Evolutionary conservation across 2,888 invertebrate species (phyloP), one percentile per base, ranked within the genome.

Genomic region (Drosophila anomalata): DNA sequence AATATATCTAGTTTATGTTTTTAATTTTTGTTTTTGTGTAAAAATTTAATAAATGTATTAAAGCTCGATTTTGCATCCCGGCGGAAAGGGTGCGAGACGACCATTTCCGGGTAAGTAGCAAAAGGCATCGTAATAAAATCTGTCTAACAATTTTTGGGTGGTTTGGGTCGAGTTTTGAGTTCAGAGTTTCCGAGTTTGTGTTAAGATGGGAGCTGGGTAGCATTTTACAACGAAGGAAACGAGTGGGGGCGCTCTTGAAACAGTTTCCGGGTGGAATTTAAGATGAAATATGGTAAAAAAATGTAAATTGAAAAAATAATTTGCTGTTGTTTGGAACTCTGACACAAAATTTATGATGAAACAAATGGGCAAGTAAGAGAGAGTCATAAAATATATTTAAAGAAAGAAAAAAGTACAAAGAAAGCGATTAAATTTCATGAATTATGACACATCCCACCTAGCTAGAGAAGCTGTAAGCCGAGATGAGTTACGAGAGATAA

Each of bases 91-190:
- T 65, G 71, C 68, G 77, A 69, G 77, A 69, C 87, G 33, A 53
- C 62, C 67, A 70, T 75, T 82, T 88, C 88, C 82, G 88, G 88
- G 87, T 83, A 82, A 77, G 84, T 83, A 72, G 70, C 76, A 77
- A 60, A 47, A 51, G 68, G 68, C 42, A 41, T 77, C 74, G 69
- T 83, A 75, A 86, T 79, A 83, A 86, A 88, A 82, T 86, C 87
- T 75, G 87, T 86, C 87, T 83, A 78, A 74, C 75, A 51, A 67
- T 59, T 29, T 69, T 69, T 73, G 53, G 52, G 73, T 54, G 20
- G 63, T 65, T 65, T 20, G 6, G 63, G 26, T 39, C 9, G 33
- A 26, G 41, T 33, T 29, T 41, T 14, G 17, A n/a, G 8, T 12
- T 11, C 20, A 3, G 7, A 11, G 9, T 22, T 22, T 3, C 22